phyloP scores from a whole-genome alignment of 2,797 vertebrate genomes.

The Numenius phaeopus region DNA sequence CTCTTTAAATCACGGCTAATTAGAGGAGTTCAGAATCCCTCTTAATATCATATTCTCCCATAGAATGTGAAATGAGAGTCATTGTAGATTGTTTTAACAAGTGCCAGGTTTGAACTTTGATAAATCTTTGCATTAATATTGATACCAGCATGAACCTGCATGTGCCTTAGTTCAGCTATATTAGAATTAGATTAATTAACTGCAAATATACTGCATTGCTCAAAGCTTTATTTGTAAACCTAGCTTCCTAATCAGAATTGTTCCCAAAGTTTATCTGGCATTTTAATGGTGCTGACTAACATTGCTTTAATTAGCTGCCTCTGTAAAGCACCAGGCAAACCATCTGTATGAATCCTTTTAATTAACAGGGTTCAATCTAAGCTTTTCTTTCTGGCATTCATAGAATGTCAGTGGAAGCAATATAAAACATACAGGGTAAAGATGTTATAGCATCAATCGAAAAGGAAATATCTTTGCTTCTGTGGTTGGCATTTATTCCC shows the following conservation, averaged over 20 bases:
- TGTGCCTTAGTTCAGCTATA: background rate
- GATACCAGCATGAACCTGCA: background rate
- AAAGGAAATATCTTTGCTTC: background rate
- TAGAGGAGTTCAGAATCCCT: slow-evolving; percentile 7
- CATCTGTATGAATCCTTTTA: slow-evolving; percentile 55
- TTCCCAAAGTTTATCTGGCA: slow-evolving; percentile 36
- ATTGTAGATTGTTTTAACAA: slow-evolving; percentile 32
- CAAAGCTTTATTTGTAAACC: slow-evolving; percentile 47
- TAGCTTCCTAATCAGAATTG: background rate
- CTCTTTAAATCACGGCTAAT: slow-evolving; percentile 33
- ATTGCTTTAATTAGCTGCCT: slow-evolving; percentile 47
- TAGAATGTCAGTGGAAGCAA: background rate
- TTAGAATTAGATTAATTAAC: slow-evolving; percentile 42
- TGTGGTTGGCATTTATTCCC: background rate
- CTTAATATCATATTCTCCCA: background rate
- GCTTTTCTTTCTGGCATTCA: background rate
- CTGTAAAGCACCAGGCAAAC: slow-evolving; percentile 35
- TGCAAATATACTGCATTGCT: slow-evolving; percentile 8
- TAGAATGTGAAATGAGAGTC: slow-evolving; percentile 8
- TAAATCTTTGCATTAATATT: background rate
- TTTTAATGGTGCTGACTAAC: slow-evolving; percentile 54
- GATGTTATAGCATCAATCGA: background rate
- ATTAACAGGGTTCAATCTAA: slow-evolving; percentile 34
- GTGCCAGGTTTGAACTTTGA: background rate
- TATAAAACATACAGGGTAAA: background rate